Evolutionary conservation across 1,140 invertebrate genomes (phyloP).

Genomic region (Orussus abietinus): DNA sequence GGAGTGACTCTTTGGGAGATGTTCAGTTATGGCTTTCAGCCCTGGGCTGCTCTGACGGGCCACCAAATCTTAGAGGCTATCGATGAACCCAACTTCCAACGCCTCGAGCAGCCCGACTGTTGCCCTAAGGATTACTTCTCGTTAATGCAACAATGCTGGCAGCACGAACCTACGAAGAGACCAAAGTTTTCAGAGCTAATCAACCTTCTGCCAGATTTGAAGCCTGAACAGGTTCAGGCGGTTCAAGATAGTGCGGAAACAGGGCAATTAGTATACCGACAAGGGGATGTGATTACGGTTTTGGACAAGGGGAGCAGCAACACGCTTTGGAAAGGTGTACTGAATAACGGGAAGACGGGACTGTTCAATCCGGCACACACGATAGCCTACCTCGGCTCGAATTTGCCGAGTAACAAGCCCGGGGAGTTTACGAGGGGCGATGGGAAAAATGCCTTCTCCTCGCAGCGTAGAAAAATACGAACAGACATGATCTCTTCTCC

Average conservation of each 20-base stretch:
- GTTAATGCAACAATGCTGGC: slow-evolving; percentile 94
- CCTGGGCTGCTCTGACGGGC: slow-evolving; percentile 93
- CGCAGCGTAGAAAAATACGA: slow-evolving; percentile 66
- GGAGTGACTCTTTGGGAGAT: slow-evolving; percentile 99
- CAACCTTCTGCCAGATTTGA: slow-evolving; percentile 74
- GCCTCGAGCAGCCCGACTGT: slow-evolving; percentile 88
- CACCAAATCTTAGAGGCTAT: slow-evolving; percentile 95
- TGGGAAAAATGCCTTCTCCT: slow-evolving; percentile 58
- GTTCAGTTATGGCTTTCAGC: slow-evolving; percentile 97
- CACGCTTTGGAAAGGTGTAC: slow-evolving; percentile 77
- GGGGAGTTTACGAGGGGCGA: slow-evolving; percentile 58
- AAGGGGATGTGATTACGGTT: slow-evolving; percentile 90
- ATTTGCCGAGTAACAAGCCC: slow-evolving; percentile 66
- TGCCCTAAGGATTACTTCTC: slow-evolving; percentile 92
- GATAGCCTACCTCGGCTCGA: slow-evolving; percentile 80
- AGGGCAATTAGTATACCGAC: slow-evolving; percentile 77
- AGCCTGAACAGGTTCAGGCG: slow-evolving; percentile 87
- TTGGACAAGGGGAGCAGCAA: slow-evolving; percentile 74
- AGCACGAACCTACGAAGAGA: slow-evolving; percentile 82
- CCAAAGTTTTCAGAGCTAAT: slow-evolving; percentile 89
- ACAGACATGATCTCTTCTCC: slow-evolving; percentile 95
- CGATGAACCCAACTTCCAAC: slow-evolving; percentile 85
- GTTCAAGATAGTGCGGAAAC: slow-evolving; percentile 57
- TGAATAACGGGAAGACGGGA: slow-evolving; percentile 81
- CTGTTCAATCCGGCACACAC: slow-evolving; percentile 87